A percentile compares a stretch with the other conserved stretches of the same genome.
These are phyloP conservation scores for Loriculus beryllinus DNA, from an alignment of 2,797 vertebrate genomes.

Conservation along the genomic window DNA sequence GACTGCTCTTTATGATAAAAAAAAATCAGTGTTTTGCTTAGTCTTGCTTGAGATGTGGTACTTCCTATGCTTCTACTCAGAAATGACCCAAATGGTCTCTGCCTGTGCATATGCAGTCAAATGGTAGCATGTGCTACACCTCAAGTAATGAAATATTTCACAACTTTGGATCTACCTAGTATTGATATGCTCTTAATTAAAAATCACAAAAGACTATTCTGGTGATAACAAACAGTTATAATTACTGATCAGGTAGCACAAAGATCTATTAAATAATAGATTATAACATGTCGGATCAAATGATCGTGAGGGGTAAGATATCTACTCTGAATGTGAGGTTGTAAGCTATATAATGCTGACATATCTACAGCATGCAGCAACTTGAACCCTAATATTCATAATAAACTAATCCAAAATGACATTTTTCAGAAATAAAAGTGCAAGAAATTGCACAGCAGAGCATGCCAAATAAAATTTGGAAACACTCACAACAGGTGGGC, in stretches of 20 bases:
- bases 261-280: background rate
- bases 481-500: background rate
- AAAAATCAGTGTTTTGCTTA: background rate
- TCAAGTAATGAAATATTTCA: background rate
- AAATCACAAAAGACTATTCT: background rate
- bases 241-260: background rate
- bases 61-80: background rate
- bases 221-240: background rate
- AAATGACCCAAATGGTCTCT: background rate
- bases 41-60: background rate
- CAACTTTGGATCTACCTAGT: background rate
- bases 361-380: background rate
- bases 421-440: background rate
- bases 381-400: background rate
- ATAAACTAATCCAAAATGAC: background rate
- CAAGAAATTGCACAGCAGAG: background rate
- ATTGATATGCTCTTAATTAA: background rate
- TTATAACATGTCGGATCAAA: background rate
- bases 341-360: background rate
- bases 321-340: background rate
- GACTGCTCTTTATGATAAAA: background rate
- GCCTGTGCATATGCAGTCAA: background rate
- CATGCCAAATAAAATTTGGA: slow-evolving; percentile 28
- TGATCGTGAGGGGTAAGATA: background rate
- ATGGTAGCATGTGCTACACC: background rate